phyloP scores from a whole-genome alignment of 2,797 vertebrate species.

The Eulemur coronatus region DNA sequence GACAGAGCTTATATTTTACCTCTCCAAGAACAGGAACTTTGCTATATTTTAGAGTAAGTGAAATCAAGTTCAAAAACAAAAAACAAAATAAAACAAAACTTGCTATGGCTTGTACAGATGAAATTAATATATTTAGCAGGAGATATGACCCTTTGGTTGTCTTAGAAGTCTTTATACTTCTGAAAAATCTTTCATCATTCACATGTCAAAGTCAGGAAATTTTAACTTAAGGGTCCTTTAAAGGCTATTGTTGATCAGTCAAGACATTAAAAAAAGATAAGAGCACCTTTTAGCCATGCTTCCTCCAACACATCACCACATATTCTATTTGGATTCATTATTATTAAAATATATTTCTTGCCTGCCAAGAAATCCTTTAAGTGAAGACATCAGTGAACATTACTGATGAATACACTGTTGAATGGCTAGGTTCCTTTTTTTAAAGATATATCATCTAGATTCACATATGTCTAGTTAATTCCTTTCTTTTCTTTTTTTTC shows the following conservation, averaged over 20 bases:
- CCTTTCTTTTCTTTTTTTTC: accelerated
- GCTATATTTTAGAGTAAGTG: slow-evolving; percentile 53
- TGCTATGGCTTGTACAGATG: background rate
- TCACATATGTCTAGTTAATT: background rate
- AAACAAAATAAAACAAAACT: background rate
- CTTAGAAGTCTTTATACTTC: background rate
- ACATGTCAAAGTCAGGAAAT: background rate
- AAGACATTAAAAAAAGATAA: background rate
- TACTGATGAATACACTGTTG: background rate
- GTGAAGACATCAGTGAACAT: background rate
- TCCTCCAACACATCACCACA: background rate
- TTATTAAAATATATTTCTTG: background rate
- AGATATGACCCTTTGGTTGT: background rate
- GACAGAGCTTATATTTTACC: slow-evolving; percentile 55
- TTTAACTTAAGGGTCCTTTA: background rate
- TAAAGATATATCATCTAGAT: background rate
- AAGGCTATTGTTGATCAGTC: background rate
- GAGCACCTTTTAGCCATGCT: background rate
- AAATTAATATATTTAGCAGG: slow-evolving; percentile 13
- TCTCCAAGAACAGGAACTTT: slow-evolving; percentile 25
- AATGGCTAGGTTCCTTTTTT: background rate
- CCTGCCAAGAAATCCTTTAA: background rate
- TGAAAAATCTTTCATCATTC: background rate
- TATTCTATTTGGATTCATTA: background rate
- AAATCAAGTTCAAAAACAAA: background rate